Conservation (phyloP, 2,797 vertebrate species). For the Tragopan temminckii region DNA sequence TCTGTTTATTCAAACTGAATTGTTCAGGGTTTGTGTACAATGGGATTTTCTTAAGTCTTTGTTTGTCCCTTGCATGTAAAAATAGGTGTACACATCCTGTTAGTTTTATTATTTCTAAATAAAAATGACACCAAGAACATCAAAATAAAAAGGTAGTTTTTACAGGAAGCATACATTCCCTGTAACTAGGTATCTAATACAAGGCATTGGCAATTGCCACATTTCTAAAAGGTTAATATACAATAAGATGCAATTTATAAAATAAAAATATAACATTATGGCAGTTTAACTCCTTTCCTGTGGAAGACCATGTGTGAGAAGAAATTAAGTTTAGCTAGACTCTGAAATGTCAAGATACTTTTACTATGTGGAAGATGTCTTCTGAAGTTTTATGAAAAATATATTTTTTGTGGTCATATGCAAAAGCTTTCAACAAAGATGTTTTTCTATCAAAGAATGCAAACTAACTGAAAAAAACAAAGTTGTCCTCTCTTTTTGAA, state of each 20-base stretch:
- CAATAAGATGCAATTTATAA: neutral
- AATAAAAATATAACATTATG: neutral
- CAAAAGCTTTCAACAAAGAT: neutral
- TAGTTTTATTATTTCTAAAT: neutral
- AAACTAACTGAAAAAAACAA: neutral
- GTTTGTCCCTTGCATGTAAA: neutral
- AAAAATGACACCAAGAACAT: neutral
- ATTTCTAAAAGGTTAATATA: neutral
- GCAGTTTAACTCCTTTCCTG: neutral
- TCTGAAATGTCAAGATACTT: neutral
- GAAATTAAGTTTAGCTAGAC: neutral
- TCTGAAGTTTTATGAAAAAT: neutral
- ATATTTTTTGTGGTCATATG: neutral
- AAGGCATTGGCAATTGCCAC: neutral
- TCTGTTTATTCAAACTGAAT: neutral
- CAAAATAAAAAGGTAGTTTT: neutral
- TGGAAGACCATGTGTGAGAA: neutral
- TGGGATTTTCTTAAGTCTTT: neutral
- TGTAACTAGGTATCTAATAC: neutral
- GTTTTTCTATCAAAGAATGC: neutral
- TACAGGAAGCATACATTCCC: neutral
- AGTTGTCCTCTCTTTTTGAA: neutral
- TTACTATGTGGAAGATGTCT: neutral
- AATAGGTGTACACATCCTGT: rapidly evolving
- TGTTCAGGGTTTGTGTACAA: neutral